Evolutionary conservation across 2,797 vertebrate species (phyloP), one percentile per base, ranked within the genome.

Genomic region (Dendrocincla tyrannina): DNA sequence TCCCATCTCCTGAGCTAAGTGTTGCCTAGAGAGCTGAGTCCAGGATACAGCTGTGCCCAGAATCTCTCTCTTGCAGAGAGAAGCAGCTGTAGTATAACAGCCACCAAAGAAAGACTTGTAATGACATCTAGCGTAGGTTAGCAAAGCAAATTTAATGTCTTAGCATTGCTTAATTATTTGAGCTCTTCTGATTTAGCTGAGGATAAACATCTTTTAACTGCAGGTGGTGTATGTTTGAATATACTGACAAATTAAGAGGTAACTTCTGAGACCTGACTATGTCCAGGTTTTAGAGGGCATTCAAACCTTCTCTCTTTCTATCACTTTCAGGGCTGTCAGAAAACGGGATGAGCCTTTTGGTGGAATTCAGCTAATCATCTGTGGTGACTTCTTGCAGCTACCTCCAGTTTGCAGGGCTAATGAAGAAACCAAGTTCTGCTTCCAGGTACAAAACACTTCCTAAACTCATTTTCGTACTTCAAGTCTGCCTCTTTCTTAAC

Each of bases 381-480:
- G 99, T 89, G 99, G 99, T 2, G 99, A 99, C 93, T 99, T 99
- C 95, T 98, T 99, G 42, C 99, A 99, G 95, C 98, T 99, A 82
- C 99, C 99, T 5, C 99, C 99, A 4, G 98, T 99, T 42, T 98
- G 98, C 22, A 99, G 98, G 85, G 98, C 98, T 81, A 98, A 98
- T 28, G 98, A 98, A 87, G 98, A 98, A 82, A 97, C 98, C 11
- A 98, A 80, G 41, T 99, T 99, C 97, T 99, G 99, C 89, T 99
- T 99, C 91, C 99, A 99, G 99, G 99, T 99, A 94, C 92, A 90
- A 52, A 85, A 42, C 11, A 41, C 24, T 39, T 39, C 33, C 37
- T 85, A 19, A 58, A 41, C 10, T 42, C 27, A 16, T 56, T 24
- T 27, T 66, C 6, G 2, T 60, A 11, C 18, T 67, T 56, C 15